A percentile compares a stretch with the other conserved stretches of the same genome.
Evolutionary conservation across 2,113 vertebrate species (phyloP).

Genomic region (Natator depressus): DNA sequence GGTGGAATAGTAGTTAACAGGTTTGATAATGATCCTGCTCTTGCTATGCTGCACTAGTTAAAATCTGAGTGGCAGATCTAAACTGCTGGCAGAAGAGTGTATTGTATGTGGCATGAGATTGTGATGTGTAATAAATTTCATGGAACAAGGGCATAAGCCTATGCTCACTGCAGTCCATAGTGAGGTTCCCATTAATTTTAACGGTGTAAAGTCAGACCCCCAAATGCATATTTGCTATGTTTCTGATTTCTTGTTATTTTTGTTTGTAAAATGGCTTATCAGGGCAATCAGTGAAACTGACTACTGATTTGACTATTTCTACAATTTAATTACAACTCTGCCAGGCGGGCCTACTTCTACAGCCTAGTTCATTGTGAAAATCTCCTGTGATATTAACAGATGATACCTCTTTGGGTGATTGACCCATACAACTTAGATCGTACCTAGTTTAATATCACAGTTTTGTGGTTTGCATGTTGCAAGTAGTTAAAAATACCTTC

Average conservation of each 20-base stretch:
- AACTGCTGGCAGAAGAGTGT: neutral
- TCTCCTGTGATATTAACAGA: slow-evolving; percentile 48
- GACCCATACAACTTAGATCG: slow-evolving; percentile 65
- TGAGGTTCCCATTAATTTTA: neutral
- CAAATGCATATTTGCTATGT: neutral
- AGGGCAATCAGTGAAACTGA: slow-evolving; percentile 17
- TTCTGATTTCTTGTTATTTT: slow-evolving; percentile 6
- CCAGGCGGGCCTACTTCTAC: slow-evolving; percentile 60
- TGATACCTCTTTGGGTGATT: slow-evolving; percentile 57
- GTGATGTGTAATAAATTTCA: neutral
- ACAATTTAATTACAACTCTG: slow-evolving; percentile 55
- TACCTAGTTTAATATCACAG: slow-evolving; percentile 66
- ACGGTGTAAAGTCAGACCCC: neutral
- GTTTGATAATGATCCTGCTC: neutral
- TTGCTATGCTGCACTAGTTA: neutral
- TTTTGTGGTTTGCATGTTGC: slow-evolving; percentile 28
- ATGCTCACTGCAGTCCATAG: neutral
- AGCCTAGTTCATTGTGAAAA: slow-evolving; percentile 48
- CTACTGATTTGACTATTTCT: neutral
- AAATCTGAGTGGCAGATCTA: neutral
- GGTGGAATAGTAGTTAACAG: neutral
- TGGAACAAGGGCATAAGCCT: neutral
- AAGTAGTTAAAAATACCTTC: slow-evolving; percentile 38
- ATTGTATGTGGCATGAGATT: neutral
- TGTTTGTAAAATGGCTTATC: slow-evolving; percentile 23